Conservation (phyloP, 92 coral and sea anemone species). For the Phenganax stokvisi region DNA sequence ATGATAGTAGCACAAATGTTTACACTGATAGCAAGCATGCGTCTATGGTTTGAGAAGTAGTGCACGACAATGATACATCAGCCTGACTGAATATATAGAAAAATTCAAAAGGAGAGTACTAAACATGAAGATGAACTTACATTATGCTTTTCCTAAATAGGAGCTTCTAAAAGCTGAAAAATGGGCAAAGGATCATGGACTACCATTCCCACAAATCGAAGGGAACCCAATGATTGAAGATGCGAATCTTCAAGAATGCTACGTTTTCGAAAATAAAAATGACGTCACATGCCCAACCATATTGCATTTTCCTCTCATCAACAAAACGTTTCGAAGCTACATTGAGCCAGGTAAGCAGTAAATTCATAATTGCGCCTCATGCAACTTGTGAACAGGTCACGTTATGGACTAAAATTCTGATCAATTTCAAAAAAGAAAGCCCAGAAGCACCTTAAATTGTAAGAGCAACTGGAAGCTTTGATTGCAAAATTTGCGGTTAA, state of each 20-base stretch:
- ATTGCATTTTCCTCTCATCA: conserved; percentile 67
- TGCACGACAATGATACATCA: too few species aligned
- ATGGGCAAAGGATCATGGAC: conserved; percentile 65
- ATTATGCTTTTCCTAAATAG: conserved; percentile 27
- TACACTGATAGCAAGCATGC: too few species aligned
- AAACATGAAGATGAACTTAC: neutral
- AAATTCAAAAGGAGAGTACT: neutral
- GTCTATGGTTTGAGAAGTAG: too few species aligned
- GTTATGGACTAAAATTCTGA: too few species aligned
- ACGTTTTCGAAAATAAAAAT: conserved; percentile 62
- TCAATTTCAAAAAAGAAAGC: too few species aligned
- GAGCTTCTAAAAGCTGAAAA: conserved; percentile 69
- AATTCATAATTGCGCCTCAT: neutral
- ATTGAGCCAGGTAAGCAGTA: conserved; percentile 58
- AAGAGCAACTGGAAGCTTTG: too few species aligned
- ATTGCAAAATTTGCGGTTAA: neutral
- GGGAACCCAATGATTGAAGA: conserved; percentile 53
- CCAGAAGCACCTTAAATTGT: too few species aligned
- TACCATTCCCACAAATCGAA: conserved; percentile 75
- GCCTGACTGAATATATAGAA: neutral
- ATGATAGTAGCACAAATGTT: neutral
- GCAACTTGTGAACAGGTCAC: neutral
- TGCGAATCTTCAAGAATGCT: conserved; percentile 59
- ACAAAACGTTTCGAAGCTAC: conserved; percentile 63
- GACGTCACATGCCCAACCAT: conserved; percentile 70